Evolutionary conservation across 2,888 invertebrate species (phyloP), one percentile per base, ranked within the genome.

Genomic region (Leucophenga montana): DNA sequence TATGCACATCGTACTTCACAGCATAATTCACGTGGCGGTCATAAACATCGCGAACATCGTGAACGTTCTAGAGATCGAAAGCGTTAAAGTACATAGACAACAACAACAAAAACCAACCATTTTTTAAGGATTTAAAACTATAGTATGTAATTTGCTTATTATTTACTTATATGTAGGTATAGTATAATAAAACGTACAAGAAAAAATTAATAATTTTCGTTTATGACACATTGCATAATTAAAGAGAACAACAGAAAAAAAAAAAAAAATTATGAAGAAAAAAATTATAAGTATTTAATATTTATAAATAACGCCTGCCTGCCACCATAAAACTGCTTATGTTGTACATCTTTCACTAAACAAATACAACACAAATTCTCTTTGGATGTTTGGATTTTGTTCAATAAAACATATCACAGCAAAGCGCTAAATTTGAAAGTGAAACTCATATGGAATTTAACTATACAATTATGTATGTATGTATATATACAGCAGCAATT

Each of bases 21-120:
- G 75, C 65, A 39, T 9, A 61, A 33, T 27, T 71, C 73, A 62
- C 85, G 84, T 0, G 77, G 78, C 22, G 77, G 76, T 11, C 85
- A 85, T 65, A 88, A 88, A 66, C 86, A 87, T 73, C 83, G 85
- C 16, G 86, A 86, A 1, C 56, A 56, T 3, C 74, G 74, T 22
- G 88, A 88, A 39, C 85, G 88, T 16, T 85, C 86, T 18, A 79
- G 87, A 13, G 87, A 88, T 75, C 83, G 87, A 18, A 88, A 88
- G 73, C 86, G 88, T 61, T 88, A 76, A 78, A 75, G 56, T 9
- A 57, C 20, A 71, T 50, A 33, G 22, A n/a, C 27, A 72, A 50
- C 13, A 62, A 73, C 31, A 50, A 56, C 22, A 14, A 71, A 72
- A 73, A 64, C 66, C n/a, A n/a, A n/a, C 53, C 44, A 39, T 67